Evolutionary conservation across 2,797 vertebrate genomes (phyloP).

Genomic region (Cottoperca gobio): DNA sequence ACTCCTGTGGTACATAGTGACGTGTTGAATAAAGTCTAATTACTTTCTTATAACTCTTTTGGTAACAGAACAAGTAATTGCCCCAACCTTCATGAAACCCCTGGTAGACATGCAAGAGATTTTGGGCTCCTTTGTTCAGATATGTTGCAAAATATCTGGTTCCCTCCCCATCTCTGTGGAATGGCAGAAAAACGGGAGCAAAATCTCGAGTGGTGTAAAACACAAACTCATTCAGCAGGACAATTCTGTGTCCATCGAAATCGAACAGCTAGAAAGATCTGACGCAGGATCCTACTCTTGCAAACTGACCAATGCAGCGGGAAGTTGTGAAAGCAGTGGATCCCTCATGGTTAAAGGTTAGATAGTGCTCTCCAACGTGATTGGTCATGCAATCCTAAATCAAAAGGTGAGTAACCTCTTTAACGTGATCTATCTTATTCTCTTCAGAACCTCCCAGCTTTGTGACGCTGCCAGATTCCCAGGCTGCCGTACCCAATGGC

Average conservation of each 20-base stretch:
- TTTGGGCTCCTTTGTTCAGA: slow-evolving; percentile 91
- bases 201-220: slow-evolving; percentile 91
- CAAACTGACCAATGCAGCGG: slow-evolving; percentile 92
- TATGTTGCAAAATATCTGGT: slow-evolving; percentile 95
- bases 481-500: slow-evolving; percentile 90
- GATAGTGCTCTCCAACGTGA: slow-evolving; percentile 37
- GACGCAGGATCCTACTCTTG: slow-evolving; percentile 94
- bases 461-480: slow-evolving; percentile 89
- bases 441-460: slow-evolving; percentile 95
- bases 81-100: slow-evolving; percentile 95
- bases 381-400: slow-evolving; percentile 38
- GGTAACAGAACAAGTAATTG: slow-evolving; percentile 93
- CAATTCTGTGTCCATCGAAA: slow-evolving; percentile 90
- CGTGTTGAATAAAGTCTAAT: slow-evolving; percentile 17
- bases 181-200: slow-evolving; percentile 94
- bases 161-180: slow-evolving; percentile 94
- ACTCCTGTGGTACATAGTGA: neutral
- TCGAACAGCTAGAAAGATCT: slow-evolving; percentile 90
- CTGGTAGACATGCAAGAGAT: slow-evolving; percentile 92
- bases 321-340: slow-evolving; percentile 90
- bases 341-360: slow-evolving; percentile 86
- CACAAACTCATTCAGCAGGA: slow-evolving; percentile 93
- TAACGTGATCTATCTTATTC: slow-evolving; percentile 67
- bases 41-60: slow-evolving; percentile 49
- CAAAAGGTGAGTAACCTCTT: slow-evolving; percentile 61